These are phyloP conservation scores for Ammodytes dubius DNA, from an alignment of 2,113 vertebrate species.

Conservation along the genomic window DNA sequence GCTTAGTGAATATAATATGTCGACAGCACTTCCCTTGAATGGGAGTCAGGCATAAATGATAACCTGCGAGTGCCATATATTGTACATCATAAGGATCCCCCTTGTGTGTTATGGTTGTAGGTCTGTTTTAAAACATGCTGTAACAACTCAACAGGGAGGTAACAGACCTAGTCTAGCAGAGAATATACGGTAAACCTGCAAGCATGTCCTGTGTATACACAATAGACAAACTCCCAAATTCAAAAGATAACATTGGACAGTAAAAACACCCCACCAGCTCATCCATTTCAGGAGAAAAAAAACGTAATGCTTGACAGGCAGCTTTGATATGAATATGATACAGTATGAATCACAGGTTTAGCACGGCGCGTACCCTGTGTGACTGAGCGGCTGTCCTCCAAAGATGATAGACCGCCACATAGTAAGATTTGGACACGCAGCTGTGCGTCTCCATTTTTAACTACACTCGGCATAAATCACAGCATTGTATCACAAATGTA, in stretches of 20 bases:
- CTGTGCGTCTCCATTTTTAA: constrained; percentile 7
- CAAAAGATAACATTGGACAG: neutral
- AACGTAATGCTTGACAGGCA: neutral
- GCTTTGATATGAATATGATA: neutral
- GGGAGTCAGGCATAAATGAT: constrained; percentile 6
- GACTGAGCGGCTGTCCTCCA: constrained; percentile 16
- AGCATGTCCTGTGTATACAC: neutral
- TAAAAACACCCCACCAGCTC: fast-evolving
- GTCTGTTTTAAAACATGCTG: neutral
- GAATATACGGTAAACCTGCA: neutral
- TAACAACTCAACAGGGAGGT: neutral
- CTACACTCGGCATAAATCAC: constrained; percentile 24
- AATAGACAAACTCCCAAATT: neutral
- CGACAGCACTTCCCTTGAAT: neutral
- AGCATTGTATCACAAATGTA: neutral
- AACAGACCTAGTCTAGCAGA: neutral
- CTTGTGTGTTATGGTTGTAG: neutral
- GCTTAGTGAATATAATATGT: constrained; percentile 2
- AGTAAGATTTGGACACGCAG: constrained; percentile 13
- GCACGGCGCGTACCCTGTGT: constrained; percentile 6
- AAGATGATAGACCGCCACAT: neutral
- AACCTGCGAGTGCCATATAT: neutral
- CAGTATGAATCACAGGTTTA: constrained; percentile 21
- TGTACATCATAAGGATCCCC: neutral
- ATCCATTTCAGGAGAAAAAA: neutral